Evolutionary conservation across 1,140 invertebrate species (phyloP).

Genomic region (Plodia interpunctella): DNA sequence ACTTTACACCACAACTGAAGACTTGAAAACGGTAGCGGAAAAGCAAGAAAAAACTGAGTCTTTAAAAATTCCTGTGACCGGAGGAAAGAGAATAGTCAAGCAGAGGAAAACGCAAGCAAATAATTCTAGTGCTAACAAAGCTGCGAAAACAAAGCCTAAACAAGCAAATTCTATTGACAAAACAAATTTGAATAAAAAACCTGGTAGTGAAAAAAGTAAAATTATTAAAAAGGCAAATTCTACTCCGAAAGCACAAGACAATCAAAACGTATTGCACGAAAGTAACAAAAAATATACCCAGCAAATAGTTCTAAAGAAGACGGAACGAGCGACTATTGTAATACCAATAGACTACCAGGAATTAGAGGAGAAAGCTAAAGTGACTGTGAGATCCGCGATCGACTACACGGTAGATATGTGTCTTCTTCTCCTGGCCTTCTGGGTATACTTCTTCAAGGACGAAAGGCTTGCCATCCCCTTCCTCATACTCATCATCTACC

Average conservation of each 20-base stretch:
- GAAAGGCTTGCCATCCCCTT: conserved; percentile 86
- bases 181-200: conserved; percentile 16
- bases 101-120: conserved; percentile 23
- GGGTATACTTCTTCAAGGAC: conserved; percentile 87
- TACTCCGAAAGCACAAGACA: conserved; percentile 7
- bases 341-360: conserved; percentile 74
- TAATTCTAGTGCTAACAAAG: conserved; percentile 27
- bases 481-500: conserved; percentile 85
- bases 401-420: conserved; percentile 84
- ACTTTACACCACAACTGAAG: conserved; percentile 80
- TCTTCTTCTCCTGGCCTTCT: conserved; percentile 83
- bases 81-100: conserved; percentile 26
- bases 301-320: conserved; percentile 54
- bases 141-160: neutral
- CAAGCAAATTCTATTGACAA: conserved; percentile 2
- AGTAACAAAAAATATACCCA: conserved; percentile 44
- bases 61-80: neutral
- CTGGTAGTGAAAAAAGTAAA: conserved; percentile 18
- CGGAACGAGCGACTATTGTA: conserved; percentile 63
- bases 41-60: conserved; percentile 44
- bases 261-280: conserved; percentile 34
- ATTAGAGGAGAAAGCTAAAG: conserved; percentile 78
- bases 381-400: conserved; percentile 81
- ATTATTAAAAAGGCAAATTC: conserved; percentile 21
- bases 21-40: conserved; percentile 79